Conservation (phyloP, 2,888 invertebrate species). For the Cremastobaeus sp. region DNA sequence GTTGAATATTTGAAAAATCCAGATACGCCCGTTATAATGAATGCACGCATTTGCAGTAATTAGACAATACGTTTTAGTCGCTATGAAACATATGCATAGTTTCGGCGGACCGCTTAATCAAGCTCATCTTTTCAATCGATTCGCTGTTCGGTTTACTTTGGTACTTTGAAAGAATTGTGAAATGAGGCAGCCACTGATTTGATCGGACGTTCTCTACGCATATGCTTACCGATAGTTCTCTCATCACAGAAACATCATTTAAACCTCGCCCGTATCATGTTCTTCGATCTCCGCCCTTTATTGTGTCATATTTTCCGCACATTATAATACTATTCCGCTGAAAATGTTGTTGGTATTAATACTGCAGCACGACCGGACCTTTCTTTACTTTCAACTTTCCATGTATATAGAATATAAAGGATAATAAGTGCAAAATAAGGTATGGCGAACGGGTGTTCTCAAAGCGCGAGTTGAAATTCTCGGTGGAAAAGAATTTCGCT, state of each 20-base stretch:
- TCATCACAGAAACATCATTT: constrained; percentile 38
- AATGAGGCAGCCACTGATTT: constrained; percentile 70
- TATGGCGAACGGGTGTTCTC: not conserved
- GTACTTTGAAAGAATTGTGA: constrained; percentile 68
- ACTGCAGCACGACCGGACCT: no score
- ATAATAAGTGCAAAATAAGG: no score
- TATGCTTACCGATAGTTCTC: constrained; percentile 62
- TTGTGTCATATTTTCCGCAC: constrained; percentile 31
- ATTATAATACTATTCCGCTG: no score
- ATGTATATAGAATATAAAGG: not conserved
- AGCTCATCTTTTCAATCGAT: constrained; percentile 37
- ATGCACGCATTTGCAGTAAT: no score
- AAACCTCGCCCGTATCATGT: constrained; percentile 29
- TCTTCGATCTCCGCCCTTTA: constrained; percentile 26
- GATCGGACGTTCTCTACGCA: constrained; percentile 71
- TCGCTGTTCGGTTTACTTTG: constrained; percentile 67
- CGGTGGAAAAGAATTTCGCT: constrained; percentile 5
- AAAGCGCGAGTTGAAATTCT: constrained; percentile 8
- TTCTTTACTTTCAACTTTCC: no score
- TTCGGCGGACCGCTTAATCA: constrained; percentile 41
- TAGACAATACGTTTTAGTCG: no score
- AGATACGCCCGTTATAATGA: no score
- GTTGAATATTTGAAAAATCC: no score
- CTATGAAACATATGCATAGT: no score
- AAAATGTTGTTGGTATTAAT: no score